Evolutionary conservation across 2,888 invertebrate genomes (phyloP).

Genomic region (Meteorus colon): DNA sequence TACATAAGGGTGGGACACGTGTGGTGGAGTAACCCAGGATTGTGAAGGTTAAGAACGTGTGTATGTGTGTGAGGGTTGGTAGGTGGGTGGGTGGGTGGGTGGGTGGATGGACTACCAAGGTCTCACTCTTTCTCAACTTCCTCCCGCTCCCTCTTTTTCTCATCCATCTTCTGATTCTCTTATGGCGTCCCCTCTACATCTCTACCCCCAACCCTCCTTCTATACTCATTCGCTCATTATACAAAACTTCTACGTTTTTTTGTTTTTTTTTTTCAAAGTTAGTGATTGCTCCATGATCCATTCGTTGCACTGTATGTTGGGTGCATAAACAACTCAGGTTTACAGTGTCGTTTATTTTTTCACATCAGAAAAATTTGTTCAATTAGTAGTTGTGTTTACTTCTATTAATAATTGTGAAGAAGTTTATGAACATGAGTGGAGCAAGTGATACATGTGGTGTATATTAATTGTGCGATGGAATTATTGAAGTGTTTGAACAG

Average conservation of each 20-base stretch:
- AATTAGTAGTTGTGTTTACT: too few relatives aligned
- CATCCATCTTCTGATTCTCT: constrained; percentile 19
- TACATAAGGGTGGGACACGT: neutral
- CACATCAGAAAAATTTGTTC: too few relatives aligned
- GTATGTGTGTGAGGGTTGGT: constrained; percentile 26
- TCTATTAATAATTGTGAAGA: neutral
- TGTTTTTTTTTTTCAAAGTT: constrained; percentile 29
- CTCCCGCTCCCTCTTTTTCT: constrained; percentile 9
- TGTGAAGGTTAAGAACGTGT: constrained; percentile 28
- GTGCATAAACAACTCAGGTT: constrained; percentile 43
- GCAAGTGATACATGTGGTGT: neutral
- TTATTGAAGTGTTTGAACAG: neutral
- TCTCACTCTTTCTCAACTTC: constrained; percentile 20
- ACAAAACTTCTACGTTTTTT: constrained; percentile 27
- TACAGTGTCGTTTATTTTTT: constrained; percentile 26
- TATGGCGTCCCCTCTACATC: constrained; percentile 14
- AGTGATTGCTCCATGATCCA: constrained; percentile 37
- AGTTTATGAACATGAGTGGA: neutral
- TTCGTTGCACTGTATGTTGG: constrained; percentile 41
- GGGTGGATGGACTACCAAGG: constrained; percentile 17
- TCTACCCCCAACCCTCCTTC: neutral
- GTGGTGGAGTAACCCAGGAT: neutral
- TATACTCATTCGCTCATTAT: constrained; percentile 10
- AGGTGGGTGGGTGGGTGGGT: neutral
- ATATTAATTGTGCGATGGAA: neutral